These are phyloP conservation scores for Neoaliturus tenellus DNA, from an alignment of 2,888 invertebrate species.

Conservation along the genomic window DNA sequence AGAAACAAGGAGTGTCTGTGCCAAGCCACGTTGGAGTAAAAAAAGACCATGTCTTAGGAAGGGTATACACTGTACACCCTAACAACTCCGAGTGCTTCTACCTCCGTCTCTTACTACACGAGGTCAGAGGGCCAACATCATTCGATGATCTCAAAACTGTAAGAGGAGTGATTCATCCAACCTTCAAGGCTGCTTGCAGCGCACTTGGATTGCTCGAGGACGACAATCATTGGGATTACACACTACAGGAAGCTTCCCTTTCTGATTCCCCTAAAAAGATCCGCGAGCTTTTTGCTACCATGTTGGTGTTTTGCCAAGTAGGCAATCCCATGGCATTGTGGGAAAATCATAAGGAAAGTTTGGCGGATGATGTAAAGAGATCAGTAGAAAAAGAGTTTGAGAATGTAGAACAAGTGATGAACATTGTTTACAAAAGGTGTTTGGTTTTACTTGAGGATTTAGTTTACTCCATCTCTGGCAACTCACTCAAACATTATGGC, in stretches of 20 bases:
- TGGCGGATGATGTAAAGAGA: slow-evolving; percentile 1
- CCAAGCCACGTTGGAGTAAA: slow-evolving; percentile 59
- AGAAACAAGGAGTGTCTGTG: slow-evolving; percentile 21
- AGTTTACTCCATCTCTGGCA: not conserved
- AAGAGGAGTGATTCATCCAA: slow-evolving; percentile 65
- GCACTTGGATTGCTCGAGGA: slow-evolving; percentile 65
- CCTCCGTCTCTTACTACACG: slow-evolving; percentile 64
- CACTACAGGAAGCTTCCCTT: slow-evolving; percentile 67
- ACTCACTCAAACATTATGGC: slow-evolving; percentile 55
- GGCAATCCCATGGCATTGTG: slow-evolving; percentile 62
- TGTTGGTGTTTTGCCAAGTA: slow-evolving; percentile 60
- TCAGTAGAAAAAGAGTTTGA: slow-evolving; percentile 17
- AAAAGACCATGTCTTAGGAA: slow-evolving; percentile 64
- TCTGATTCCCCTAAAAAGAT: slow-evolving; percentile 59
- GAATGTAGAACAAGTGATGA: slow-evolving; percentile 16
- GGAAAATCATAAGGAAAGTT: not conserved
- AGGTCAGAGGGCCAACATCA: slow-evolving; percentile 66
- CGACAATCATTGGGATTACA: slow-evolving; percentile 67
- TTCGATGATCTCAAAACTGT: slow-evolving; percentile 69
- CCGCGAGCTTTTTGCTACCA: slow-evolving; percentile 54
- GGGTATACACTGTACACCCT: slow-evolving; percentile 67
- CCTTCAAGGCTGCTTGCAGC: slow-evolving; percentile 65
- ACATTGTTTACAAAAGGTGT: slow-evolving; percentile 67
- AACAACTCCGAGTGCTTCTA: slow-evolving; percentile 62
- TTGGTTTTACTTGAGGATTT: slow-evolving; percentile 56